A percentile compares a stretch with the other conserved stretches of the same genome.
These are phyloP conservation scores for Auanema sp. DNA, from an alignment of 2,888 invertebrate species.

Conservation along the genomic window DNA sequence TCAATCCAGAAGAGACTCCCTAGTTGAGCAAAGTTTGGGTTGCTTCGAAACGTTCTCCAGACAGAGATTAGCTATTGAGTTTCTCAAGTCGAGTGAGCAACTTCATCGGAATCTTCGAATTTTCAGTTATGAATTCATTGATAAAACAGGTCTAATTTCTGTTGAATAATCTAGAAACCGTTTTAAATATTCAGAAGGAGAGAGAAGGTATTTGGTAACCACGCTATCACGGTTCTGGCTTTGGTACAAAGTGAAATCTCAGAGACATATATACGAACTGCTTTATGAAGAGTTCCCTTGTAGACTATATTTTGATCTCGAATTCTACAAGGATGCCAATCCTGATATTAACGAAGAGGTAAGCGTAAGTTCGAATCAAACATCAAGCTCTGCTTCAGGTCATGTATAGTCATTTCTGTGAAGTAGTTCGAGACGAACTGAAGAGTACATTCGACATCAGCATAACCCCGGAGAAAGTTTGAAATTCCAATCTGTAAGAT, in stretches of 20 bases:
- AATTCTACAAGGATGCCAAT: constrained; percentile 34
- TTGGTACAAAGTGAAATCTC: constrained; percentile 28
- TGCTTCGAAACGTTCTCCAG: constrained; percentile 15
- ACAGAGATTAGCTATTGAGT: constrained; percentile 16
- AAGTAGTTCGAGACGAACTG: too few species aligned
- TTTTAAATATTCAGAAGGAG: constrained; percentile 9
- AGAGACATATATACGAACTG: constrained; percentile 47
- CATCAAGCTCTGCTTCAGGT: too few species aligned
- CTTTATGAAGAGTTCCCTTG: constrained; percentile 48
- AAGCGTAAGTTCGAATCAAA: constrained; percentile 27
- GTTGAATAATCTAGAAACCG: not conserved
- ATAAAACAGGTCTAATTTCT: constrained; percentile 4
- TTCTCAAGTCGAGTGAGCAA: constrained; percentile 4
- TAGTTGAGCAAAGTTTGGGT: constrained; percentile 19
- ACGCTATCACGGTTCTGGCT: constrained; percentile 33
- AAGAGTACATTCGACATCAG: too few species aligned
- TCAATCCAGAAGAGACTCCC: not conserved
- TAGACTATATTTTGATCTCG: constrained; percentile 52
- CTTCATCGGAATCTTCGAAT: constrained; percentile 8
- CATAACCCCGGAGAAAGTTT: too few species aligned
- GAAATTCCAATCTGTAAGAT: too few species aligned
- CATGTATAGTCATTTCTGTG: too few species aligned
- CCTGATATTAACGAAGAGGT: constrained; percentile 22
- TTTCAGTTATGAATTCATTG: constrained; percentile 17
- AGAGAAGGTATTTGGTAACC: constrained; percentile 19